A percentile compares a stretch with the other conserved stretches of the same genome.
Conservation (phyloP, 2,888 invertebrate species). For the Seladonia tumulorum region DNA sequence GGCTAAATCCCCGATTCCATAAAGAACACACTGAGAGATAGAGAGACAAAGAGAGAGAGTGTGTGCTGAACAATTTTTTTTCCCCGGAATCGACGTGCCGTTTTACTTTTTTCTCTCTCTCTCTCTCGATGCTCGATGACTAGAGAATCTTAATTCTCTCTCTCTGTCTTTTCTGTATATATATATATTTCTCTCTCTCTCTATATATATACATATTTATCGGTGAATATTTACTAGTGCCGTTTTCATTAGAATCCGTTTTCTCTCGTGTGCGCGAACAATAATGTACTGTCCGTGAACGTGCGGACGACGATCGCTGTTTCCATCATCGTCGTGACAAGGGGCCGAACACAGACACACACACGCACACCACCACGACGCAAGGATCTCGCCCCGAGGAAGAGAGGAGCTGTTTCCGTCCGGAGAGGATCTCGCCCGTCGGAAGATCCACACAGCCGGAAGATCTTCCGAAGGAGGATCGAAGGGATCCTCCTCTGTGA, state of each 20-base stretch:
- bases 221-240: slow-evolving; percentile 53
- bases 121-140: not conserved
- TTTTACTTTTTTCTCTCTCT: not conserved
- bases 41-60: not conserved
- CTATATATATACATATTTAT: too few relatives aligned
- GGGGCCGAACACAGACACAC: slow-evolving; percentile 1
- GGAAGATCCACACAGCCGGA: slow-evolving; percentile 63
- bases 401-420: not conserved
- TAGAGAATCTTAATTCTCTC: not conserved
- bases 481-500: slow-evolving; percentile 38
- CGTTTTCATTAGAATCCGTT: not conserved
- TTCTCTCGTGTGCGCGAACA: slow-evolving; percentile 66
- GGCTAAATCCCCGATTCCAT: not conserved
- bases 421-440: slow-evolving; percentile 40
- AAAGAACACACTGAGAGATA: not conserved
- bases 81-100: not conserved
- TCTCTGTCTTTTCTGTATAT: too few relatives aligned
- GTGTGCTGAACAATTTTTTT: not conserved
- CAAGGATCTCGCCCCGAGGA: slow-evolving; percentile 7
- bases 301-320: slow-evolving; percentile 28
- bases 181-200: too few relatives aligned
- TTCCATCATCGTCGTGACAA: slow-evolving; percentile 6
- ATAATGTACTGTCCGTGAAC: slow-evolving; percentile 43
- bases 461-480: slow-evolving; percentile 54
- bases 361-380: too few relatives aligned